Percentiles rank a stretch among this genome's conserved stretches.
These are phyloP conservation scores for Azemiops feae DNA, from an alignment of 2,113 vertebrate species.

Conservation along the genomic window DNA sequence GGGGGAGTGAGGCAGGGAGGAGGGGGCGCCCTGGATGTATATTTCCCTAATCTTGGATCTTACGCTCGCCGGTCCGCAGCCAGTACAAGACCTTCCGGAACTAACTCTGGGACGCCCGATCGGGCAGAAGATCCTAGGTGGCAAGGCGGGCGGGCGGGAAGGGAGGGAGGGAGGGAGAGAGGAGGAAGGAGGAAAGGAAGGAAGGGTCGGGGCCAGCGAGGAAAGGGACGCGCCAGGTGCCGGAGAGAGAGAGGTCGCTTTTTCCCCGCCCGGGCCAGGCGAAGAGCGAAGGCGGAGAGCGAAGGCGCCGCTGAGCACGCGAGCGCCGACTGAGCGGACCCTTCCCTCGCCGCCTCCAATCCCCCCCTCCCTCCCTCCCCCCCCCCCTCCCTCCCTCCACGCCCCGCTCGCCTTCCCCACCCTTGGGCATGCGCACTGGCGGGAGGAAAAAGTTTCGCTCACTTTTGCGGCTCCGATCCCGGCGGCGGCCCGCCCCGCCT, in stretches of 20 bases:
- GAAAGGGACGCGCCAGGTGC: conserved; percentile 41
- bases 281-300: conserved; percentile 28
- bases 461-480: conserved; percentile 51
- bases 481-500: conserved; percentile 1
- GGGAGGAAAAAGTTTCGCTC: conserved; percentile 58
- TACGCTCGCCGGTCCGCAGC: conserved; percentile 62
- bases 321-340: conserved; percentile 74
- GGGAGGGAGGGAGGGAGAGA: background rate
- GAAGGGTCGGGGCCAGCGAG: background rate
- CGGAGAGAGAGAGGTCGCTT: conserved; percentile 23
- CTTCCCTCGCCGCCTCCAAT: conserved; percentile 82
- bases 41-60: conserved; percentile 68
- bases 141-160: conserved; percentile 5
- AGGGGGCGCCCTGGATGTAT: background rate
- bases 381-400: conserved; percentile 62
- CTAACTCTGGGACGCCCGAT: conserved; percentile 4
- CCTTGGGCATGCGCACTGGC: conserved; percentile 71
- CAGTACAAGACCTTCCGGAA: conserved; percentile 51
- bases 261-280: conserved; percentile 15
- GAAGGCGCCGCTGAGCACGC: conserved; percentile 64
- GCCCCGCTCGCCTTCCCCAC: conserved; percentile 63
- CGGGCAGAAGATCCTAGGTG: conserved; percentile 42
- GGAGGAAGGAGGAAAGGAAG: background rate
- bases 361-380: conserved; percentile 55
- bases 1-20: conserved; percentile 17